phyloP scores from a whole-genome alignment of 1,140 invertebrate genomes.

The Apocrypta bakeri region DNA sequence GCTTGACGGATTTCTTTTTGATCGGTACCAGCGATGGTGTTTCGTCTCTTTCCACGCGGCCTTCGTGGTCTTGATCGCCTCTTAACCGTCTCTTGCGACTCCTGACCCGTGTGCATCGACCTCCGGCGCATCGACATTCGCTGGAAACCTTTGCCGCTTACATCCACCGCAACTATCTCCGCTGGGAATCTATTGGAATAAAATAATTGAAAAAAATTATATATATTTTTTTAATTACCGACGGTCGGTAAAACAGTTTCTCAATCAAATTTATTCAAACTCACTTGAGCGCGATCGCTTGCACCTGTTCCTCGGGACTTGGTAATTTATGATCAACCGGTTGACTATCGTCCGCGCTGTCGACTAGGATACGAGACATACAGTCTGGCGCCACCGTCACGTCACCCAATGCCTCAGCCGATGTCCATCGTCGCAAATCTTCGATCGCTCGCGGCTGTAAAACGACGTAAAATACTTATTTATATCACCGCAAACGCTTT shows the following conservation, averaged over 20 bases:
- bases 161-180: conserved; percentile 90
- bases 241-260: neutral
- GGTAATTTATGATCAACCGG: conserved; percentile 87
- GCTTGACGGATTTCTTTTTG: conserved; percentile 89
- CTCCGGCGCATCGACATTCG: conserved; percentile 88
- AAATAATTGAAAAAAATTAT: neutral
- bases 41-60: conserved; percentile 87
- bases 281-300: conserved; percentile 85
- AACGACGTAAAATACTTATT: conserved; percentile 28
- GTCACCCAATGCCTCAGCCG: conserved; percentile 86
- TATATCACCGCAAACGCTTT: no score
- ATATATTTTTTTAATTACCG: neutral
- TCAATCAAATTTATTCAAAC: neutral
- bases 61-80: conserved; percentile 83
- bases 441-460: conserved; percentile 86
- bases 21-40: conserved; percentile 92
- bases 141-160: conserved; percentile 88
- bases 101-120: conserved; percentile 78
- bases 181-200: conserved; percentile 83
- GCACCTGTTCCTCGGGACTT: conserved; percentile 87
- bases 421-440: conserved; percentile 88
- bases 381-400: conserved; percentile 86
- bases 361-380: conserved; percentile 78
- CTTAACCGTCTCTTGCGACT: conserved; percentile 78
- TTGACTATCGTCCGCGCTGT: conserved; percentile 84